A percentile compares a stretch with the other conserved stretches of the same genome.
Conservation (phyloP, 2,888 invertebrate genomes). For the Baccha elongata region DNA sequence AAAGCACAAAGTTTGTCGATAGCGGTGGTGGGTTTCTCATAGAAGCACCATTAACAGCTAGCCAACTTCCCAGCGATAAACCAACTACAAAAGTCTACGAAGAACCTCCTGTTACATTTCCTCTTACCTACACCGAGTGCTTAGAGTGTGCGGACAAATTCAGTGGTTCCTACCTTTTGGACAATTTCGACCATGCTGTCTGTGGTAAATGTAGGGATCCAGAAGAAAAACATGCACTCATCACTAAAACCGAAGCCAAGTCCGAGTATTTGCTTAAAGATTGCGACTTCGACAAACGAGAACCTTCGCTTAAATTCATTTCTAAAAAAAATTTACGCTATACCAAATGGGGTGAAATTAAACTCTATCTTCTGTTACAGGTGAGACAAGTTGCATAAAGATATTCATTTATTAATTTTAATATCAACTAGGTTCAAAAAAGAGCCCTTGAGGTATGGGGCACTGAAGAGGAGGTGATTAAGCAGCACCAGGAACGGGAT, state of each 20-base stretch:
- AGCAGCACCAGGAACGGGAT: constrained; percentile 88
- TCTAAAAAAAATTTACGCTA: constrained; percentile 97
- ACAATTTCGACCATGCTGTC: constrained; percentile 85
- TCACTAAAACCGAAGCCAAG: constrained; percentile 98
- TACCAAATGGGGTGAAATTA: constrained; percentile 96
- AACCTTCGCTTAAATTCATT: constrained; percentile 92
- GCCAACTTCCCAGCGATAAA: constrained; percentile 16
- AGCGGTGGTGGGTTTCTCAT: constrained; percentile 93
- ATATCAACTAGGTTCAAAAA: constrained; percentile 82
- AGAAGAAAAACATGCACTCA: constrained; percentile 90
- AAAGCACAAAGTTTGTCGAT: constrained; percentile 87
- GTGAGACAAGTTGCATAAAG: constrained; percentile 80
- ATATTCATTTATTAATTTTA: neutral
- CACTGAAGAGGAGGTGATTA: constrained; percentile 88
- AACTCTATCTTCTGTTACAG: constrained; percentile 94
- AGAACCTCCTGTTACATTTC: constrained; percentile 81
- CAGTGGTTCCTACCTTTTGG: constrained; percentile 89
- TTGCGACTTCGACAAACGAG: constrained; percentile 94
- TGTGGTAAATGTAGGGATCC: constrained; percentile 84
- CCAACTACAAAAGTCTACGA: constrained; percentile 74
- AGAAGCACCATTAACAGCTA: constrained; percentile 81
- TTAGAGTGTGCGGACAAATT: constrained; percentile 88
- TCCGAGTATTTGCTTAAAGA: constrained; percentile 94
- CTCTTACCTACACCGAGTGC: constrained; percentile 84
- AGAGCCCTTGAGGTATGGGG: constrained; percentile 95